Conservation (phyloP, 2,797 vertebrate genomes). For the Hapalemur alaotrensis region DNA sequence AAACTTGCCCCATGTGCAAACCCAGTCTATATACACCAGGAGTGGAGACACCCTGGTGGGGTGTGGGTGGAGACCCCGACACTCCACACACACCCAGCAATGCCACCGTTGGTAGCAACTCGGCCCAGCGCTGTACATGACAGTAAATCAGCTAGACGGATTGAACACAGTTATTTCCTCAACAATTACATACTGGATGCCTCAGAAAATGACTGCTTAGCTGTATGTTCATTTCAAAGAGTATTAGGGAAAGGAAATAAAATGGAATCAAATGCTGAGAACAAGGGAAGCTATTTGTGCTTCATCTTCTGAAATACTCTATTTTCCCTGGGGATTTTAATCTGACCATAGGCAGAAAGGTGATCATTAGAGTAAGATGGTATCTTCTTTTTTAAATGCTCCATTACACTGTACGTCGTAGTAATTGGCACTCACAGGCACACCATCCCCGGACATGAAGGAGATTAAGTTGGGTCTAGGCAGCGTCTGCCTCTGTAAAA, state of each 20-base stretch:
- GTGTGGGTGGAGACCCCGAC: not conserved
- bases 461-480: not conserved
- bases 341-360: conserved; percentile 47
- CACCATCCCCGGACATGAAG: not conserved
- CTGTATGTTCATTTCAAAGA: conserved; percentile 48
- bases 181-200: conserved; percentile 70
- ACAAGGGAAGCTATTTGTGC: conserved; percentile 10
- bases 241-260: conserved; percentile 5
- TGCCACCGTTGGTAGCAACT: conserved; percentile 27
- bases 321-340: not conserved
- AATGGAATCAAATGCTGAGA: conserved; percentile 29
- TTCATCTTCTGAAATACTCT: not conserved
- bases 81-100: not conserved
- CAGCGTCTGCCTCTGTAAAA: not conserved
- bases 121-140: not conserved
- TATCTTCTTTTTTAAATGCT: not conserved
- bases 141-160: conserved; percentile 67
- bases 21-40: not conserved
- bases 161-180: conserved; percentile 71
- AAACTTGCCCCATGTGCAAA: not conserved
- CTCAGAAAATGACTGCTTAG: conserved; percentile 72
- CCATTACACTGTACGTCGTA: not conserved
- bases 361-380: conserved; percentile 16
- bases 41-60: too few relatives aligned
- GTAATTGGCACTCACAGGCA: not conserved